Conservation (phyloP, 2,113 vertebrate genomes). For the Ornithorhynchus anatinus region DNA sequence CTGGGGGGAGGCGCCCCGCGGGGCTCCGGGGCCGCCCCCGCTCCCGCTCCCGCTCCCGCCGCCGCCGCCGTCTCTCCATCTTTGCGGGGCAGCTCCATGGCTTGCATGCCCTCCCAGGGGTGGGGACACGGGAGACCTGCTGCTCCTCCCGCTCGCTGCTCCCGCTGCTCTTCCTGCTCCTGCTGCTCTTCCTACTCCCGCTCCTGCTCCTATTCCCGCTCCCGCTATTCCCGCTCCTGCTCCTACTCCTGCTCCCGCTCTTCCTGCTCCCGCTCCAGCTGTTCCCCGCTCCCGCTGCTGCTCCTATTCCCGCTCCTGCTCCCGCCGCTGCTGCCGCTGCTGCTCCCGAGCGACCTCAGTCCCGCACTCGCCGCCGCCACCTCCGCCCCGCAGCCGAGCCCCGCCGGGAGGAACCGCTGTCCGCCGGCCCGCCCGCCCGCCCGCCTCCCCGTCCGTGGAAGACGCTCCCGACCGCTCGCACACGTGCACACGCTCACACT, state of each 20-base stretch:
- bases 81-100: constrained; percentile 48
- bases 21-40: constrained; percentile 32
- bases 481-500: background rate
- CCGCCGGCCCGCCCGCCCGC: background rate
- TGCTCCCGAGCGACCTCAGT: background rate
- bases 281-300: too few species aligned
- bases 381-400: background rate
- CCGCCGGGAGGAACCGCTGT: too few species aligned
- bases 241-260: too few species aligned
- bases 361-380: background rate
- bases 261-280: too few species aligned
- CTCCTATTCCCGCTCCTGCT: background rate
- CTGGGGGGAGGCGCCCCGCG: constrained; percentile 74
- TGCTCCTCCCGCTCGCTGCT: background rate
- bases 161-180: background rate
- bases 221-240: too few species aligned
- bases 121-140: background rate
- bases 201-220: too few species aligned
- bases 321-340: background rate
- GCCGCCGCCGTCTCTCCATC: constrained; percentile 32
- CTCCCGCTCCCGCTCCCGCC: constrained; percentile 41
- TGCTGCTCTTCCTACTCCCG: too few species aligned
- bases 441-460: constrained; percentile 15
- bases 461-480: constrained; percentile 8
- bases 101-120: background rate